These are phyloP conservation scores for Neoaliturus tenellus DNA, from an alignment of 2,888 invertebrate genomes.

Conservation along the genomic window DNA sequence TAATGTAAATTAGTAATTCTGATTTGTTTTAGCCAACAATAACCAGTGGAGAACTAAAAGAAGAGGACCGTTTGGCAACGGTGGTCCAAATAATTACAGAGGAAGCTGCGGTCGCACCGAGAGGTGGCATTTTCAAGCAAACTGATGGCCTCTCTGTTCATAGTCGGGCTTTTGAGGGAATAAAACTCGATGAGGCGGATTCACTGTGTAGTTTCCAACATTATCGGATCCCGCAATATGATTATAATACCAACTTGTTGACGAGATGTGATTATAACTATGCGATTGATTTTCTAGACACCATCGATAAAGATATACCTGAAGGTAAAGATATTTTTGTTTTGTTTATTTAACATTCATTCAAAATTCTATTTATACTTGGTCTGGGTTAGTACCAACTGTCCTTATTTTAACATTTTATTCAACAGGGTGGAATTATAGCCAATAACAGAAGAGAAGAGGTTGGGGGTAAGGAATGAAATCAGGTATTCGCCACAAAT, in stretches of 20 bases:
- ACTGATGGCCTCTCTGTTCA: constrained; percentile 82
- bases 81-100: constrained; percentile 82
- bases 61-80: constrained; percentile 86
- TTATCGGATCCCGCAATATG: constrained; percentile 81
- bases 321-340: constrained; percentile 69
- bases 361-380: too few species aligned
- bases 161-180: constrained; percentile 83
- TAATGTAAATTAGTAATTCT: too few species aligned
- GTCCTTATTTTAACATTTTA: too few species aligned
- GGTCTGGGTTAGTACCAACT: too few species aligned
- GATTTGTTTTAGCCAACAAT: background rate
- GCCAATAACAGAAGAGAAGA: too few species aligned
- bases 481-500: too few species aligned
- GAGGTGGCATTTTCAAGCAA: constrained; percentile 85
- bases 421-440: too few species aligned
- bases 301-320: constrained; percentile 87
- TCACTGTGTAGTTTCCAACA: constrained; percentile 86
- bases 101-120: constrained; percentile 86
- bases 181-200: constrained; percentile 79
- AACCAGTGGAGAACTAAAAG: constrained; percentile 76
- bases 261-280: constrained; percentile 90
- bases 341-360: too few species aligned
- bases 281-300: constrained; percentile 90
- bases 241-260: constrained; percentile 85
- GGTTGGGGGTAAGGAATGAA: too few species aligned